Conservation (phyloP, 2,888 invertebrate genomes). For the Polymixis flavicincta region DNA sequence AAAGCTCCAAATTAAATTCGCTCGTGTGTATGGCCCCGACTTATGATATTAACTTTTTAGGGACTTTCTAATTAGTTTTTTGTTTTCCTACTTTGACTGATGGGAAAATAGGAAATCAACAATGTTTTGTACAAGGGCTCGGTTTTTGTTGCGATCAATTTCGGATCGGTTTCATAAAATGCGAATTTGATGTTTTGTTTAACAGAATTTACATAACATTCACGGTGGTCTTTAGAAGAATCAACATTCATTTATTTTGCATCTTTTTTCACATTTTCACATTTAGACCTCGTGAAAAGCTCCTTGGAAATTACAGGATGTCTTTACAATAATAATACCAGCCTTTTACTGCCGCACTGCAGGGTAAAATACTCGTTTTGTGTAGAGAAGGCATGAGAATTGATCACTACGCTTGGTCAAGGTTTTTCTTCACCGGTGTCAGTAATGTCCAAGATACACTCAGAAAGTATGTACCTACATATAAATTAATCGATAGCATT, state of each 20-base stretch:
- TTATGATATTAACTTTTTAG: constrained; percentile 90
- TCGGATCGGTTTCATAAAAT: constrained; percentile 37
- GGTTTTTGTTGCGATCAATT: constrained; percentile 49
- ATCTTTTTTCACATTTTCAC: constrained; percentile 19
- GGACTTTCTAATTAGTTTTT: constrained; percentile 89
- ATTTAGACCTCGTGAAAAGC: neutral
- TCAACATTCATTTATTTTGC: constrained; percentile 17
- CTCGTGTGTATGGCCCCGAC: constrained; percentile 87
- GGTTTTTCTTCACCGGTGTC: too few species aligned
- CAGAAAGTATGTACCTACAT: too few species aligned
- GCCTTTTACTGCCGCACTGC: too few species aligned
- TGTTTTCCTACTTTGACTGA: constrained; percentile 77
- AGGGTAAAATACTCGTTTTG: too few species aligned
- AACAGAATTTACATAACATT: constrained; percentile 22
- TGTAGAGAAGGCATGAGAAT: too few species aligned
- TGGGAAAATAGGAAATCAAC: constrained; percentile 78
- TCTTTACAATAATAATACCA: neutral
- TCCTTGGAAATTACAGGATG: neutral
- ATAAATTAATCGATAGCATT: too few species aligned
- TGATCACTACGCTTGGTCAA: too few species aligned
- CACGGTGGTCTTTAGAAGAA: constrained; percentile 36
- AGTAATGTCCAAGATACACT: too few species aligned
- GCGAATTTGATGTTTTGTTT: constrained; percentile 47
- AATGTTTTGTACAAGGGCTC: constrained; percentile 40
- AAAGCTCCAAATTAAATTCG: constrained; percentile 91